Percentiles rank a stretch among this genome's conserved stretches.
These are phyloP conservation scores for Clarias laeviceps DNA, from an alignment of 2,797 vertebrate species.

Conservation along the genomic window DNA sequence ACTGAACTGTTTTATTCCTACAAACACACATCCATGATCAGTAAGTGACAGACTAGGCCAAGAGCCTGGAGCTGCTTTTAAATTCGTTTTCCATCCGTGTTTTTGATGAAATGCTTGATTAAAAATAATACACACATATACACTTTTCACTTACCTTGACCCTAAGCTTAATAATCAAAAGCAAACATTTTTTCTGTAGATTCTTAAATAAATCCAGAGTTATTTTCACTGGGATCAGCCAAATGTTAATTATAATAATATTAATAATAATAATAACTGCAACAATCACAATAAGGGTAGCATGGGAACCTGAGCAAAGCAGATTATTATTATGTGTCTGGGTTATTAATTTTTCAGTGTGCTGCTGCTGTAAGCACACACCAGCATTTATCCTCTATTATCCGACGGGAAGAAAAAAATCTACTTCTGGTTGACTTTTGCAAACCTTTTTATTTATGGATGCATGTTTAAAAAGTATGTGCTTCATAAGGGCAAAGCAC, in stretches of 20 bases:
- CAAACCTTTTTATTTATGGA: not conserved
- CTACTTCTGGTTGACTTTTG: not conserved
- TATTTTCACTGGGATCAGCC: not conserved
- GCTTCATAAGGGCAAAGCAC: not conserved
- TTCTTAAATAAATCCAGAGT: not conserved
- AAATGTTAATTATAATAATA: not conserved
- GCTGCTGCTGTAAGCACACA: not conserved
- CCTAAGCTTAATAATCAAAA: not conserved
- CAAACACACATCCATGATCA: not conserved
- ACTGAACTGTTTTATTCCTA: not conserved
- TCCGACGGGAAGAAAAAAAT: not conserved
- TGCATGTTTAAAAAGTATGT: not conserved
- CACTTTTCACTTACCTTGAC: not conserved
- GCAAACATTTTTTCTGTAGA: not conserved
- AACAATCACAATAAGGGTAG: not conserved
- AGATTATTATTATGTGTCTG: slow-evolving; percentile 9
- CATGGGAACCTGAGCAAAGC: not conserved
- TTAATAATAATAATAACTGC: not conserved
- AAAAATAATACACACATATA: not conserved
- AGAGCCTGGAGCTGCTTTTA: not conserved
- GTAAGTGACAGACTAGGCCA: not conserved
- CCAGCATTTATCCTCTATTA: not conserved
- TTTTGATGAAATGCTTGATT: not conserved
- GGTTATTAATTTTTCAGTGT: not conserved
- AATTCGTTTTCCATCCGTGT: not conserved